Conservation (phyloP, 37 sponge, comb jelly and placozoan species). For the Halichondria panicea region DNA sequence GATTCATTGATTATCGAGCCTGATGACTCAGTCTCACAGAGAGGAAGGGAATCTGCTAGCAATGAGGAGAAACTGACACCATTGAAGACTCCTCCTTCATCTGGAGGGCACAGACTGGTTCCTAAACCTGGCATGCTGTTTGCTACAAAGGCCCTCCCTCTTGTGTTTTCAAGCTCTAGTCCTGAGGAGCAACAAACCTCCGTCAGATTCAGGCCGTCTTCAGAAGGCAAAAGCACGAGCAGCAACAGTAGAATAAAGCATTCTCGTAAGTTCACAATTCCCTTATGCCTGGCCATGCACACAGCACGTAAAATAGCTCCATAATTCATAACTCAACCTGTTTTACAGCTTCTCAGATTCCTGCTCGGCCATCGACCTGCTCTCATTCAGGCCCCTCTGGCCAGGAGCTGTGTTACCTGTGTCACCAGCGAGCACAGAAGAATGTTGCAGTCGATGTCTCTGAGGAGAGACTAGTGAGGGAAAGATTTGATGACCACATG, state of each 20-base stretch:
- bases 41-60: neutral
- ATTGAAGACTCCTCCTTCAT: neutral
- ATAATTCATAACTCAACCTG: neutral
- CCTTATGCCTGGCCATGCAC: neutral
- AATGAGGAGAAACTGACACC: neutral
- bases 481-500: slow-evolving; percentile 48
- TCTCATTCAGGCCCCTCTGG: slow-evolving; percentile 47
- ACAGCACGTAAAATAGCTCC: too few species aligned
- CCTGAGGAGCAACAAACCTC: neutral
- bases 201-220: neutral
- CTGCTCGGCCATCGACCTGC: slow-evolving; percentile 39
- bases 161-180: neutral
- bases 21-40: neutral
- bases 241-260: neutral
- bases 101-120: neutral
- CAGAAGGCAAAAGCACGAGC: neutral
- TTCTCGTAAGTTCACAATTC: too few species aligned
- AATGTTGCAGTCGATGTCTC: slow-evolving; percentile 73
- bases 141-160: too few species aligned
- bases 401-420: slow-evolving; percentile 87
- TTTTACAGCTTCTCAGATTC: neutral
- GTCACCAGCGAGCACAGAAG: slow-evolving; percentile 75
- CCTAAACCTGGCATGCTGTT: neutral
- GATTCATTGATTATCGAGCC: neutral
- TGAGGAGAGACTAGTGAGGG: slow-evolving; percentile 54